Percentiles rank a stretch among this genome's conserved stretches.
These are phyloP conservation scores for human (Homo sapiens) DNA, from an alignment of 2,113 vertebrate species.

Conservation along the genomic window GRCh38 chr9:23731501-23732000, in stretches of 20 bases:
- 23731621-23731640: background rate
- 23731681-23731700: constrained; percentile 9
- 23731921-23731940: background rate
- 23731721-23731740: background rate
- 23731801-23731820: background rate
- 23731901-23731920: background rate
- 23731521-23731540: background rate
- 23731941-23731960: background rate
- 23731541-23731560: background rate
- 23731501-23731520: background rate
- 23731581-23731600: background rate
- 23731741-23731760: background rate
- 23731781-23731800: background rate
- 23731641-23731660: background rate
- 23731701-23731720: background rate
- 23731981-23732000: background rate
- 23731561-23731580: background rate
- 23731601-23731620: background rate
- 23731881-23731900: background rate
- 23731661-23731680: background rate
- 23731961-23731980: background rate
- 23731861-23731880: background rate
- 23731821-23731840: background rate
- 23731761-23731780: background rate
- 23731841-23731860: background rate